A percentile compares a stretch with the other conserved stretches of the same genome.
Conservation (phyloP, 2,113 vertebrate genomes). For the Poeciliopsis retropinna region DNA sequence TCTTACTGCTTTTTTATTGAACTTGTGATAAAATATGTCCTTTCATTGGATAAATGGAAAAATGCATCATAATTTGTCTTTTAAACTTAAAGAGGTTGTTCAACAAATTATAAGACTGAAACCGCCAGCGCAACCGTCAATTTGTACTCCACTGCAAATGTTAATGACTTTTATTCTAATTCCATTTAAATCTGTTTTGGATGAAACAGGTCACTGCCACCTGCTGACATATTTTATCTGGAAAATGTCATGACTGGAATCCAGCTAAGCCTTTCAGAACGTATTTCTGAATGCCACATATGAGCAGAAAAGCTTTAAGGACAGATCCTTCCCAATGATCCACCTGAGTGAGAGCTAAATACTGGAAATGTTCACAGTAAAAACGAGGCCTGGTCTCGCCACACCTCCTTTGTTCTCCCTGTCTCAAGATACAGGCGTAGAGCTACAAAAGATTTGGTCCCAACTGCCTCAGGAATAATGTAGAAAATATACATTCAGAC, state of each 20-base stretch:
- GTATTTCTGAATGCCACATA: constrained; percentile 35
- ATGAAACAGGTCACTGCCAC: constrained; percentile 18
- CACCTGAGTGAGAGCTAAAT: constrained; percentile 28
- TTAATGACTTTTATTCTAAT: constrained; percentile 35
- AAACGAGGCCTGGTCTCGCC: constrained; percentile 36
- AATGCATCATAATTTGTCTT: not conserved
- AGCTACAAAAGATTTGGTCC: constrained; percentile 85
- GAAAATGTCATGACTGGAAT: constrained; percentile 41
- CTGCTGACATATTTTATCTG: constrained; percentile 25
- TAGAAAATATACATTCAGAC: constrained; percentile 94
- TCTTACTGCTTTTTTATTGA: not conserved
- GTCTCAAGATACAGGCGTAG: constrained; percentile 48
- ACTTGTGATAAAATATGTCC: not conserved
- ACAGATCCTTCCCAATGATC: constrained; percentile 22
- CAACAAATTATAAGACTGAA: constrained; percentile 9
- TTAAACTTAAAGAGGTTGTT: constrained; percentile 4
- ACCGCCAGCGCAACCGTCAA: constrained; percentile 27
- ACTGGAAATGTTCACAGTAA: constrained; percentile 27
- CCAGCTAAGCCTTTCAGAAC: constrained; percentile 37
- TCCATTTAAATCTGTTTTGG: constrained; percentile 25
- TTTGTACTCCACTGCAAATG: not conserved
- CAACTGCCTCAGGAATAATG: constrained; percentile 83
- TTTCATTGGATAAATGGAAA: not conserved
- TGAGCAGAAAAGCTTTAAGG: constrained; percentile 22
- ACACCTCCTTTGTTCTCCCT: constrained; percentile 14